phyloP scores from a whole-genome alignment of 30 jellyfish, hydroid and myxozoan species.

The Turritopsis rubra region DNA sequence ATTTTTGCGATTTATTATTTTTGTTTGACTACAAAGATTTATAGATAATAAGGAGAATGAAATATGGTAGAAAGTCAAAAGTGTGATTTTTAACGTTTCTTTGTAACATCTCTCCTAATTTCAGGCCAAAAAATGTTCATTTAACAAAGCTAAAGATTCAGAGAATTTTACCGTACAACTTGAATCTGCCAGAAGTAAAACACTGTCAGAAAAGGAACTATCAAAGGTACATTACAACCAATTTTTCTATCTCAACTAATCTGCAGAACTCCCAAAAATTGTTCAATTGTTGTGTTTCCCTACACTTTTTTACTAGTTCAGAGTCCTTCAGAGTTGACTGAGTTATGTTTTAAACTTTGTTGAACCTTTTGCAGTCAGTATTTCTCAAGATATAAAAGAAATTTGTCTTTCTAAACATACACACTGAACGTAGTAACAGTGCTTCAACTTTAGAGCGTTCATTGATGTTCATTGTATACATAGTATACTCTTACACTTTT shows the following conservation, averaged over 20 bases:
- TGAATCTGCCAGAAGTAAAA: slow-evolving; percentile 56
- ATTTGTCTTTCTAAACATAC: too few relatives aligned
- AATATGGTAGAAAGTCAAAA: too few relatives aligned
- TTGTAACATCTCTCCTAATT: not conserved
- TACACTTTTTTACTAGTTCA: too few relatives aligned
- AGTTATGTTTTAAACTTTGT: not conserved
- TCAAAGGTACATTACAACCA: slow-evolving; percentile 38
- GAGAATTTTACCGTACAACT: slow-evolving; percentile 69
- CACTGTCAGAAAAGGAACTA: slow-evolving; percentile 69
- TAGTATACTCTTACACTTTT: not conserved
- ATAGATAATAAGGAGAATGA: too few relatives aligned
- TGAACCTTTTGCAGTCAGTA: not conserved
- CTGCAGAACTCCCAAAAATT: too few relatives aligned
- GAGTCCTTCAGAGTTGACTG: not conserved
- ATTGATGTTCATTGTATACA: too few relatives aligned
- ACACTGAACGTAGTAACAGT: too few relatives aligned
- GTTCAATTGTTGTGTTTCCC: not conserved
- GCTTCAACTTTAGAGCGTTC: too few relatives aligned
- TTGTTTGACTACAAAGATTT: too few relatives aligned
- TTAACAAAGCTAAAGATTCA: slow-evolving; percentile 71
- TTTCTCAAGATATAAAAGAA: too few relatives aligned
- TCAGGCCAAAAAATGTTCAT: slow-evolving; percentile 65
- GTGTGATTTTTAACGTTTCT: not conserved
- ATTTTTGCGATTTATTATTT: too few relatives aligned
- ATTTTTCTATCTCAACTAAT: too few relatives aligned